Percentiles rank a stretch among this genome's conserved stretches.
Evolutionary conservation across 2,113 vertebrate genomes (phyloP).

Genomic region (Crotophaga sulcirostris): DNA sequence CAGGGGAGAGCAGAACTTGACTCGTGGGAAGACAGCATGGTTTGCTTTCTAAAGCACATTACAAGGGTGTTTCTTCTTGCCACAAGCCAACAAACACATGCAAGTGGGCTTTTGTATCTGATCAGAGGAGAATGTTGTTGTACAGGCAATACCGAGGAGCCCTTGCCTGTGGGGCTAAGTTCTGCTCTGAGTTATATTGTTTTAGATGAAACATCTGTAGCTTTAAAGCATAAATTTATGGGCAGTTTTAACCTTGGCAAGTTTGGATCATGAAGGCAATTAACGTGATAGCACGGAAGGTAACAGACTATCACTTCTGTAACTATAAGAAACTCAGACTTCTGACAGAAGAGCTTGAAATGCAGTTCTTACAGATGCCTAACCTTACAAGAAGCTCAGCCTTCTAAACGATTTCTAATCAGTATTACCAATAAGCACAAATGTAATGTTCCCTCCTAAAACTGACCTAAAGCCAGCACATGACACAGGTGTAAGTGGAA

Average conservation of each 20-base stretch:
- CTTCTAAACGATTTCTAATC: constrained; percentile 47
- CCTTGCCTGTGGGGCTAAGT: not conserved
- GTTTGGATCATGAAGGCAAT: constrained; percentile 16
- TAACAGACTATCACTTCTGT: not conserved
- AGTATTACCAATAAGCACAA: constrained; percentile 65
- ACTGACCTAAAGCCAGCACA: constrained; percentile 5
- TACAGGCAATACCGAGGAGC: not conserved
- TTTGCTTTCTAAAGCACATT: constrained; percentile 42
- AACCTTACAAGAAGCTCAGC: constrained; percentile 45
- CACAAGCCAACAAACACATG: not conserved
- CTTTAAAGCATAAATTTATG: not conserved
- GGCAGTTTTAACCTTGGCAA: not conserved
- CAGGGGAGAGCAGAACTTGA: constrained; percentile 35
- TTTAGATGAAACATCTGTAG: not conserved
- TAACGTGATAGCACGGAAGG: not conserved
- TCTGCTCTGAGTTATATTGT: not conserved
- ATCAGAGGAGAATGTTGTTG: not conserved
- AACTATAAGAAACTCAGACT: constrained; percentile 28
- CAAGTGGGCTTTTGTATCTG: not conserved
- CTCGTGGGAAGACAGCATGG: constrained; percentile 33
- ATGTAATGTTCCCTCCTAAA: constrained; percentile 51
- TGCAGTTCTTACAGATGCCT: constrained; percentile 40
- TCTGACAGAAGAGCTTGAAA: constrained; percentile 21
- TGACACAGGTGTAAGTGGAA: not conserved
- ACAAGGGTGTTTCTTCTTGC: constrained; percentile 40